These are phyloP conservation scores for Sakesphorus luctuosus DNA, from an alignment of 2,113 vertebrate species.

Conservation along the genomic window DNA sequence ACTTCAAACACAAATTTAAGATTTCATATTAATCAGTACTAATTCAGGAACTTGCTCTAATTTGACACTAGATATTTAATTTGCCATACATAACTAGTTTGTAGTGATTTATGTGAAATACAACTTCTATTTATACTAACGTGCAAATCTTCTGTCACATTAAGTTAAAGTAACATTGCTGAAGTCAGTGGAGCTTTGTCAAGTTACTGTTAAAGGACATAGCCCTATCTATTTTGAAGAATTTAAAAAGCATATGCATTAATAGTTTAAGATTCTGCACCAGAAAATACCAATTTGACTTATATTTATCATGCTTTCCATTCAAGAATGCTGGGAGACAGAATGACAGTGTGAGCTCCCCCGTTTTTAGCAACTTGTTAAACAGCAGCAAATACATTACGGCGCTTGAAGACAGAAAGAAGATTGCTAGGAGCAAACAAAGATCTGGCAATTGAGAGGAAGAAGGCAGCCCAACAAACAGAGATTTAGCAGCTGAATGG, in stretches of 20 bases:
- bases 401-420: background rate
- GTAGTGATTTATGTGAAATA: background rate
- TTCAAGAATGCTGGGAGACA: background rate
- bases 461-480: background rate
- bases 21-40: background rate
- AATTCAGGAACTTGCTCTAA: conserved; percentile 19
- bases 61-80: conserved; percentile 31
- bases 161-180: background rate
- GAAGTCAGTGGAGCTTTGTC: background rate
- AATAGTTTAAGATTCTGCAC: background rate
- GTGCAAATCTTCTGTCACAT: background rate
- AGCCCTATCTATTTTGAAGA: background rate
- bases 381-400: background rate
- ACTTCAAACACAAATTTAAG: background rate
- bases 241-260: background rate
- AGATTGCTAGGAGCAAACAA: background rate
- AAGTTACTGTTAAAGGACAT: background rate
- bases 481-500: conserved; percentile 11
- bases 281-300: background rate
- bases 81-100: background rate
- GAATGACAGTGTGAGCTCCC: background rate
- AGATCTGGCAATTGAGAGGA: background rate
- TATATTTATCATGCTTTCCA: background rate
- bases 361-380: background rate
- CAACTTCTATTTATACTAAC: background rate